A percentile compares a stretch with the other conserved stretches of the same genome.
Evolutionary conservation across 2,113 vertebrate genomes (phyloP).

Genomic region (Vombatus ursinus): DNA sequence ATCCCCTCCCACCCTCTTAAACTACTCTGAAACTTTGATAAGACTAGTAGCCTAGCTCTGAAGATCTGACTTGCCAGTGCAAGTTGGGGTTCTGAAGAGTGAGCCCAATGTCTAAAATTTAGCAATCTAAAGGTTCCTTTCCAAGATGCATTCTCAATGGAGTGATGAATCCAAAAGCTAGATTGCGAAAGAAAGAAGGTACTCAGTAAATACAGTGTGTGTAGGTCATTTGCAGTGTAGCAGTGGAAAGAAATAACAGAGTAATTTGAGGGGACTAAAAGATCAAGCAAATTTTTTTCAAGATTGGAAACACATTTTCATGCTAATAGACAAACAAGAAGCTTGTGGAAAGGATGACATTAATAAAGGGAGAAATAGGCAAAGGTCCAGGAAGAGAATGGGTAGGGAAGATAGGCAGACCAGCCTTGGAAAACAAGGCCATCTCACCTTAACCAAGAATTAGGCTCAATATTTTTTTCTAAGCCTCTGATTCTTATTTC

Average conservation of each 20-base stretch:
- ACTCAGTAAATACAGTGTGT: neutral
- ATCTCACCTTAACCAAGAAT: rapidly evolving
- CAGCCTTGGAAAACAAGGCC: rapidly evolving
- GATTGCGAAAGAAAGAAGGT: neutral
- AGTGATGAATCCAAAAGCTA: neutral
- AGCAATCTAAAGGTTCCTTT: neutral
- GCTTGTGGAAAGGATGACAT: neutral
- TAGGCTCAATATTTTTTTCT: neutral
- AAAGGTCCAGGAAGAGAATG: neutral
- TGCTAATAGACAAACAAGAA: neutral
- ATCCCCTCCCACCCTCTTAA: neutral
- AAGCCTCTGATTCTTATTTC: neutral
- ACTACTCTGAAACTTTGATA: neutral
- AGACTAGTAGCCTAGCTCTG: neutral
- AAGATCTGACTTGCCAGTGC: too few relatives aligned
- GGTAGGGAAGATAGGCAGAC: rapidly evolving
- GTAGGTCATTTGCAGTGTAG: neutral
- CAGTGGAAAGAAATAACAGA: neutral
- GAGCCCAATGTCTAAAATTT: neutral
- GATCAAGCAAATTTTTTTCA: neutral
- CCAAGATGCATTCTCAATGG: neutral
- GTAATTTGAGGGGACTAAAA: neutral
- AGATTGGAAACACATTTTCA: neutral
- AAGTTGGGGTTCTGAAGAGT: neutral
- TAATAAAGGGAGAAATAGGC: neutral